Evolutionary conservation across 2,113 vertebrate genomes (phyloP).

Genomic region (Sisor rabdophorus): DNA sequence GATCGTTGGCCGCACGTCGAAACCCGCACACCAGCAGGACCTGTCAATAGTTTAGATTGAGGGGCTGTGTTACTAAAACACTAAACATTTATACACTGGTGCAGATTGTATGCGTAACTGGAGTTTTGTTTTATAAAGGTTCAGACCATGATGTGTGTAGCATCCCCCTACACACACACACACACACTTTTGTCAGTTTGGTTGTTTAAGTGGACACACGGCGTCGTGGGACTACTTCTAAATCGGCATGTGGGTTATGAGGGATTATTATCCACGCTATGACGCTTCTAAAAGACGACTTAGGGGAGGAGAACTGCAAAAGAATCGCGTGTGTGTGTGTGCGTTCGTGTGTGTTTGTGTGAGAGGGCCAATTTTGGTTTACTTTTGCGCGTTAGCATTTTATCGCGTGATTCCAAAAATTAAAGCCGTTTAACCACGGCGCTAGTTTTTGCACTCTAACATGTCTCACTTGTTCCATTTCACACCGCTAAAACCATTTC

Average conservation of each 20-base stretch:
- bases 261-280: conserved; percentile 53
- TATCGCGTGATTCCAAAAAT: conserved; percentile 25
- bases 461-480: conserved; percentile 20
- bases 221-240: conserved; percentile 48
- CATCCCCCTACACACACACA: conserved; percentile 16
- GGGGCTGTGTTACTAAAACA: background rate
- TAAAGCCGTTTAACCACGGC: conserved; percentile 2
- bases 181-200: conserved; percentile 43
- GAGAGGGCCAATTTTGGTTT: background rate
- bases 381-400: conserved; percentile 32
- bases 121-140: background rate
- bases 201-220: conserved; percentile 56
- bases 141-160: conserved; percentile 21
- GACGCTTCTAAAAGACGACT: conserved; percentile 51
- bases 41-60: too few species aligned
- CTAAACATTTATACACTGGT: background rate
- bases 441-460: conserved; percentile 4
- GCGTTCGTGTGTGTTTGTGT: too few species aligned
- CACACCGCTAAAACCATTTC: background rate
- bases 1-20: background rate
- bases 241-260: conserved; percentile 56
- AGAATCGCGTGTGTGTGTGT: too few species aligned
- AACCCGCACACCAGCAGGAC: background rate
- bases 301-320: background rate
- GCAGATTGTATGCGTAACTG: background rate